Evolutionary conservation across 2,888 invertebrate genomes (phyloP).

Genomic region (Apotomis capreana): DNA sequence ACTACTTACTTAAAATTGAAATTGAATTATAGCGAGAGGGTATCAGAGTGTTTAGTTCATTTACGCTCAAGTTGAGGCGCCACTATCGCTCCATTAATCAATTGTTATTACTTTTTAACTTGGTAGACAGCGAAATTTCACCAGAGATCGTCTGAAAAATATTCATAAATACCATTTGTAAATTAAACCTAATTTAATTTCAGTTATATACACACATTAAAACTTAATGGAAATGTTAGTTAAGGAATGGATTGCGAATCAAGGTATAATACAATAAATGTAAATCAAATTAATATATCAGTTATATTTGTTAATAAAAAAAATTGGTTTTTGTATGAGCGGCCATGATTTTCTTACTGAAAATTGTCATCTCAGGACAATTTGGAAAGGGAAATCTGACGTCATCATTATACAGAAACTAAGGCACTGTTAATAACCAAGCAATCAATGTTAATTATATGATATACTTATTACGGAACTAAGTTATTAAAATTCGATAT

Average conservation of each 20-base stretch:
- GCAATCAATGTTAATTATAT: background rate
- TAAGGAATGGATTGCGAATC: constrained; percentile 44
- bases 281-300: background rate
- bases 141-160: constrained; percentile 32
- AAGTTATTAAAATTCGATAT: background rate
- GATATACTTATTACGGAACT: background rate
- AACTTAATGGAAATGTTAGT: constrained; percentile 62
- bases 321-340: background rate
- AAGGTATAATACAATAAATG: background rate
- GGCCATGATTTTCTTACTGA: constrained; percentile 23
- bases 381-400: constrained; percentile 20
- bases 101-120: background rate
- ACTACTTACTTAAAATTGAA: no score
- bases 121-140: background rate
- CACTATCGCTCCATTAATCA: no score
- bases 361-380: constrained; percentile 35
- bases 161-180: constrained; percentile 31
- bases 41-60: no score
- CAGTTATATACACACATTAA: constrained; percentile 63
- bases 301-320: background rate
- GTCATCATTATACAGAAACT: background rate
- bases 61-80: no score
- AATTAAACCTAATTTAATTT: constrained; percentile 48
- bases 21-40: no score
- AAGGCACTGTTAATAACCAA: constrained; percentile 4